Evolutionary conservation across 2,797 vertebrate species (phyloP), one percentile per base, ranked within the genome.

Genomic region (Semaprochilodus insignis): DNA sequence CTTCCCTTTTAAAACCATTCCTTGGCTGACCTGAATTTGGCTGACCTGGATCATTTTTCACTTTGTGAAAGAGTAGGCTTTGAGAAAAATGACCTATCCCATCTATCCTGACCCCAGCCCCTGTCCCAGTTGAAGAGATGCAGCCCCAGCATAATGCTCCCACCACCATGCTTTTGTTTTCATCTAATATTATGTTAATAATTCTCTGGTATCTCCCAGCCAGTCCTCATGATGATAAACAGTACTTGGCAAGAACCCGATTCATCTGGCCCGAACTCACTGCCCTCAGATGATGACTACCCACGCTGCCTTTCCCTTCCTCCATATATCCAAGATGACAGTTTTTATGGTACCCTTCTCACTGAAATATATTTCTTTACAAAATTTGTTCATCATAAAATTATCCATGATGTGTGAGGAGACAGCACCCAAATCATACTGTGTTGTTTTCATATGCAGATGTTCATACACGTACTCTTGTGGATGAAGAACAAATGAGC

Each of bases 291-390:
- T 19, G 65, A 34, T 21, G 78, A 54, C 34, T 79, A 40, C 31
- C 52, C 66, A 67, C 59, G 85, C 4, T 88, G 80, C 83, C 71
- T 85, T 67, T 48, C 62, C 21, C 62, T 81, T 19, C 83, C 87
- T 31, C 54, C 82, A 3, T 90, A 87, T 25, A 72, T 67, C n/a
- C 83, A 83, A 6, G 69, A 79, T 48, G 65, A 77, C 17, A 31
- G 59, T 16, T 51, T 66, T 76, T 74, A 74, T 48, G 87, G 85
- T 87, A 77, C 77, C 15, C 27, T 23, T 25, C 16, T 19, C 44
- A n/a, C 57, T 69, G 3, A 55, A 69, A 69, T 15, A 16, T 69
- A 13, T 67, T 13, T 62, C 25, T 3, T 10, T 11, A 23, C 4
- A 0, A 23, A 1, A 6, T 21, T 3, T n/a, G n/a, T 71, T 14